Conservation (phyloP, 2,888 invertebrate genomes). For the Pimpla rufipes region DNA sequence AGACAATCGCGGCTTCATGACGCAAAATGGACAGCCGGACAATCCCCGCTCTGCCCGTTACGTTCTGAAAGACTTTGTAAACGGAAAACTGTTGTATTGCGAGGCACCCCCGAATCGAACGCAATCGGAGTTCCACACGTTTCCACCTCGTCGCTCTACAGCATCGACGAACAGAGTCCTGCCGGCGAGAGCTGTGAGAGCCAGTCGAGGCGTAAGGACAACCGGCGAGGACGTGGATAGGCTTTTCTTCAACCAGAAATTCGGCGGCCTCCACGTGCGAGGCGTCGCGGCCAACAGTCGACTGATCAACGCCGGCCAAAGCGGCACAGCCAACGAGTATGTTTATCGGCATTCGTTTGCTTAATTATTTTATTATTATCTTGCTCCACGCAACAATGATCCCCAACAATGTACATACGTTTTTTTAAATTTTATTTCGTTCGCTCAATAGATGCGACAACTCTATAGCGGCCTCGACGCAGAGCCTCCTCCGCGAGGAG, state of each 20-base stretch:
- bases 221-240: constrained; percentile 88
- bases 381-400: constrained; percentile 10
- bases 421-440: background rate
- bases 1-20: constrained; percentile 99
- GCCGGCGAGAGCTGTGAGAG: constrained; percentile 87
- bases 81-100: constrained; percentile 94
- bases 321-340: constrained; percentile 25
- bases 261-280: constrained; percentile 86
- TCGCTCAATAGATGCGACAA: constrained; percentile 33
- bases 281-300: constrained; percentile 81
- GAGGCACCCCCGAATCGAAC: constrained; percentile 91
- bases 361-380: constrained; percentile 18
- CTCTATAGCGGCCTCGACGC: constrained; percentile 73
- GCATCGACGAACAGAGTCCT: constrained; percentile 84
- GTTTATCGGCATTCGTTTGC: constrained; percentile 4
- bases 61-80: constrained; percentile 96
- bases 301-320: constrained; percentile 10
- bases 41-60: constrained; percentile 95
- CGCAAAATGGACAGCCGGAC: constrained; percentile 97
- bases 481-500: constrained; percentile 78
- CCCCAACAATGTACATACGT: background rate
- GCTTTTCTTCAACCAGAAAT: constrained; percentile 86
- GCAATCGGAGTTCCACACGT: constrained; percentile 89
- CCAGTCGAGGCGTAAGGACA: constrained; percentile 86
- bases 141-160: constrained; percentile 86